A percentile compares a stretch with the other conserved stretches of the same genome.
Conservation (phyloP, 2,113 vertebrate genomes). For the Semicossyphus pulcher region DNA sequence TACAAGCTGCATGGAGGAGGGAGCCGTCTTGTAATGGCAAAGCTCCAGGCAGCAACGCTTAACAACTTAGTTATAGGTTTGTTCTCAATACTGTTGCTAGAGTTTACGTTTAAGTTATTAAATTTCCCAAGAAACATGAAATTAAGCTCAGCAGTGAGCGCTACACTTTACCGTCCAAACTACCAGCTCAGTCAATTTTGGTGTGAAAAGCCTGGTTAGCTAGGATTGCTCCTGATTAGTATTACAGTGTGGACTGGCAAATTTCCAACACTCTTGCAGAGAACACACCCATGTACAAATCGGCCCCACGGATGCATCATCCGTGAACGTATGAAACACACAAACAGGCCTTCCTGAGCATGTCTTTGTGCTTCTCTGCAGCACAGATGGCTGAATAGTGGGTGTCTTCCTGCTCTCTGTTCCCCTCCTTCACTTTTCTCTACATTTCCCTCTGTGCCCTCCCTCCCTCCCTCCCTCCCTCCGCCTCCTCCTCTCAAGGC, state of each 20-base stretch:
- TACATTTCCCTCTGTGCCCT: constrained; percentile 6
- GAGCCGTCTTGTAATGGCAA: not conserved
- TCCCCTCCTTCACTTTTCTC: constrained; percentile 50
- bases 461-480: no score
- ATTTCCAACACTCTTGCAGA: constrained; percentile 20
- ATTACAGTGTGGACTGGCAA: constrained; percentile 26
- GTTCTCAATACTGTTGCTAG: not conserved
- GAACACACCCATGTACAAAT: constrained; percentile 44
- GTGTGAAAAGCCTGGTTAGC: constrained; percentile 12
- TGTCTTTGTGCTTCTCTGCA: constrained; percentile 62
- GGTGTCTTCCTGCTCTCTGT: constrained; percentile 69
- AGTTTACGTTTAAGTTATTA: not conserved
- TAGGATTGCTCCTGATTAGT: not conserved
- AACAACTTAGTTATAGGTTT: not conserved
- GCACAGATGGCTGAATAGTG: constrained; percentile 80
- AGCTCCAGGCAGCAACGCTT: not conserved
- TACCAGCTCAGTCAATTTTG: not conserved
- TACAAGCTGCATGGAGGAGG: no score
- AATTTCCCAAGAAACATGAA: not conserved
- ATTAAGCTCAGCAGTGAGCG: not conserved
- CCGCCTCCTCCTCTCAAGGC: constrained; percentile 46
- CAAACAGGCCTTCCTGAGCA: constrained; percentile 18
- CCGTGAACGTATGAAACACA: constrained; percentile 31
- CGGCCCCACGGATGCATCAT: constrained; percentile 23
- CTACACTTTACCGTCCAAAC: not conserved